Evolutionary conservation across 2,888 invertebrate genomes (phyloP).

Genomic region (Prostheceraeus crozeri): DNA sequence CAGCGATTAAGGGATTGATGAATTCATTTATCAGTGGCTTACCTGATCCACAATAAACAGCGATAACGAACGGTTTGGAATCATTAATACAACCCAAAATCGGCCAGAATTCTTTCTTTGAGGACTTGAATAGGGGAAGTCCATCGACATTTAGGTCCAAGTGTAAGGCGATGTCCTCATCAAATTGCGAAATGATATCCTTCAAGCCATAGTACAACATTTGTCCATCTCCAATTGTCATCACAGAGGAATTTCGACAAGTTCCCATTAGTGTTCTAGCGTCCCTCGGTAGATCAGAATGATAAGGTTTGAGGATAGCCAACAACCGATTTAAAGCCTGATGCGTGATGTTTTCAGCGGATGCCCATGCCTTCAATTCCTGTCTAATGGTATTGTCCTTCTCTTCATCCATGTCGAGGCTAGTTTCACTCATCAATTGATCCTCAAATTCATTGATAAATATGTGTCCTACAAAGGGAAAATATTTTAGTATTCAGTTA

Average conservation of each 20-base stretch:
- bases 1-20: constrained; percentile 39
- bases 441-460: no score
- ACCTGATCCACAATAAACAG: constrained; percentile 39
- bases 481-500: no score
- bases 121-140: constrained; percentile 3
- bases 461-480: no score
- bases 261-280: constrained; percentile 16
- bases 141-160: constrained; percentile 21
- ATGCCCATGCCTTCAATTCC: no score
- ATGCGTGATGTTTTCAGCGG: constrained; percentile 6
- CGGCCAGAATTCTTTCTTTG: constrained; percentile 18
- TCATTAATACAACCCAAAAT: constrained; percentile 3
- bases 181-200: not conserved
- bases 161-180: not conserved
- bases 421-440: no score
- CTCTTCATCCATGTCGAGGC: no score
- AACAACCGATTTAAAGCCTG: not conserved
- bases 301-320: not conserved
- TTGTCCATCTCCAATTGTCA: not conserved
- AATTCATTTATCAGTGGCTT: constrained; percentile 40
- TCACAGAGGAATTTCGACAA: not conserved
- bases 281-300: constrained; percentile 7
- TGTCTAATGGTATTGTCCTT: no score
- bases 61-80: constrained; percentile 40
- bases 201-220: not conserved